phyloP scores from a whole-genome alignment of 2,113 vertebrate genomes.

The Telmatochromis bifrenatus region DNA sequence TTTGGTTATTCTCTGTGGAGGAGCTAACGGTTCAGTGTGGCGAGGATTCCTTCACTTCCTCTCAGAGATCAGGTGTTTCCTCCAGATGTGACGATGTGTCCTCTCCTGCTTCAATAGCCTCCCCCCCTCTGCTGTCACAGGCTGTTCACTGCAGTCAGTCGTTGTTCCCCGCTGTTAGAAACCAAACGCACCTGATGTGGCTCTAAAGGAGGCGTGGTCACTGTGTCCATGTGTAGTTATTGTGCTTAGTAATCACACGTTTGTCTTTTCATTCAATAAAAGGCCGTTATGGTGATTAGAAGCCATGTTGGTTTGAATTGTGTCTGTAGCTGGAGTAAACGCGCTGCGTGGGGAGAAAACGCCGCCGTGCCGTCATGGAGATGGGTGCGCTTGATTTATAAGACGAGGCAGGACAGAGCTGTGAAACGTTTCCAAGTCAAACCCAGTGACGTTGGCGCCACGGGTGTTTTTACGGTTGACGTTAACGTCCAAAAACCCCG shows the following conservation, averaged over 20 bases:
- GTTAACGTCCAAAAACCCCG: neutral
- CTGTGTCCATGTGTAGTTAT: neutral
- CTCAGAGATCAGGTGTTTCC: neutral
- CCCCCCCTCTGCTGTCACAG: neutral
- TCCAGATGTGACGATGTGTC: neutral
- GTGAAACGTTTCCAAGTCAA: neutral
- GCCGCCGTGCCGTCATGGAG: neutral
- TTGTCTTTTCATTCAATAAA: neutral
- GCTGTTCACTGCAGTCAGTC: neutral
- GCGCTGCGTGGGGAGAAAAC: neutral
- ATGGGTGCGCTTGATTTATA: neutral
- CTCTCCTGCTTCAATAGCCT: neutral
- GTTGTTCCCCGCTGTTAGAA: neutral
- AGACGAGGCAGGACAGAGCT: neutral
- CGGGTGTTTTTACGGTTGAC: neutral
- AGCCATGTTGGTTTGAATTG: neutral
- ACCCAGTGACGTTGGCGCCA: neutral
- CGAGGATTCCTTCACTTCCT: neutral
- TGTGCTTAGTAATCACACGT: neutral
- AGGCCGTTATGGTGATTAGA: fast-evolving
- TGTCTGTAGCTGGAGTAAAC: neutral
- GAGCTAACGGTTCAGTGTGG: neutral
- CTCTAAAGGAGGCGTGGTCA: neutral
- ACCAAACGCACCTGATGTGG: neutral
- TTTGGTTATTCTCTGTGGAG: neutral